These are phyloP conservation scores for Crocidura indochinensis DNA, from an alignment of 2,797 vertebrate species.

Conservation along the genomic window DNA sequence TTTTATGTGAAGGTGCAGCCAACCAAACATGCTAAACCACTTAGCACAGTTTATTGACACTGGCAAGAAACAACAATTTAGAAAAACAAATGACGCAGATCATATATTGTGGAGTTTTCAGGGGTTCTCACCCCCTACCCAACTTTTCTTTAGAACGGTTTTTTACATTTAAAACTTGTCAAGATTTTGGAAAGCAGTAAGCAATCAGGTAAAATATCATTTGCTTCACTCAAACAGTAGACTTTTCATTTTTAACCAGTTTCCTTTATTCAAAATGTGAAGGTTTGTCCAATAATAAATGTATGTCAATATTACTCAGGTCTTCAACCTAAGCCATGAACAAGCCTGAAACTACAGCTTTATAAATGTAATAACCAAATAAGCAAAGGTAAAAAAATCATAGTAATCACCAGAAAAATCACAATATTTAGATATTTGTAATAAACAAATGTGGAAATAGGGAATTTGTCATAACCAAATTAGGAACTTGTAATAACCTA, in stretches of 20 bases:
- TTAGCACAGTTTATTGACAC: conserved; percentile 86
- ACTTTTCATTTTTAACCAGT: conserved; percentile 72
- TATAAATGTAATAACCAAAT: conserved; percentile 3
- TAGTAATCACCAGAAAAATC: too few relatives aligned
- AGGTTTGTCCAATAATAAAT: conserved; percentile 53
- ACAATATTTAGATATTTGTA: too few relatives aligned
- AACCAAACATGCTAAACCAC: conserved; percentile 85
- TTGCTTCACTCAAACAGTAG: conserved; percentile 10
- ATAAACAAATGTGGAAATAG: too few relatives aligned
- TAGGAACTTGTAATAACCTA: too few relatives aligned
- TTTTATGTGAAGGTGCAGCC: conserved; percentile 80
- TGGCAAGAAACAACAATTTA: conserved; percentile 78
- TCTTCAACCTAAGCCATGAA: conserved; percentile 69
- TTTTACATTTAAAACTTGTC: conserved; percentile 64
- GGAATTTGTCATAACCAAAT: too few relatives aligned
- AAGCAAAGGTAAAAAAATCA: too few relatives aligned
- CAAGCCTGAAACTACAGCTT: conserved; percentile 45
- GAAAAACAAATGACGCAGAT: conserved; percentile 83
- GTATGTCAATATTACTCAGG: conserved; percentile 38
- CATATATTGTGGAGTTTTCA: conserved; percentile 62
- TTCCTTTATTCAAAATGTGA: conserved; percentile 79
- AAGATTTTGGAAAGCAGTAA: conserved; percentile 78
- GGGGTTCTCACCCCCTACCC: conserved; percentile 29
- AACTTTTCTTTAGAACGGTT: conserved; percentile 48
- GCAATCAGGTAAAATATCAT: conserved; percentile 72